These are phyloP conservation scores for Drosophila baimaii DNA, from an alignment of 1,140 invertebrate species.

Conservation along the genomic window DNA sequence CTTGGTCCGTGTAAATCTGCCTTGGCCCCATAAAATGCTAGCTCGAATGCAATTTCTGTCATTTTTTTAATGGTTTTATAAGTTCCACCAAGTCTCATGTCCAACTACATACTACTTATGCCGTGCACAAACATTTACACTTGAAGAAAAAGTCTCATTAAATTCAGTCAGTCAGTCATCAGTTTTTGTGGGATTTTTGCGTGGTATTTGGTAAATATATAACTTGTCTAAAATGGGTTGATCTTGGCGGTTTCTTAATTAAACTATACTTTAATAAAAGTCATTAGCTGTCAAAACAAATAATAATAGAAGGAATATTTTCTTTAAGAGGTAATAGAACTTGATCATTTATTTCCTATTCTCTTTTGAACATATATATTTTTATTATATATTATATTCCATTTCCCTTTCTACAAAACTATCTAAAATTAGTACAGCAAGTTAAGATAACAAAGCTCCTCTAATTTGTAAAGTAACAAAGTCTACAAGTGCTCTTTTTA, in stretches of 20 bases:
- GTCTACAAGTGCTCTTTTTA: not conserved
- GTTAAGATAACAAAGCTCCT: not conserved
- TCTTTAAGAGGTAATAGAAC: not conserved
- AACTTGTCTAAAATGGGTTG: too few relatives aligned
- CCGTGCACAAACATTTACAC: not conserved
- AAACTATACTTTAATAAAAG: too few relatives aligned
- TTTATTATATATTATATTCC: too few relatives aligned
- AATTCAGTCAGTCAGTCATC: not conserved
- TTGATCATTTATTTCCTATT: not conserved
- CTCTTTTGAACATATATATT: not conserved
- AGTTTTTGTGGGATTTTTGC: too few relatives aligned
- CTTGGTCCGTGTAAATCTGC: constrained; percentile 29
- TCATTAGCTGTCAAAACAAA: not conserved
- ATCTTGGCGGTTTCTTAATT: not conserved
- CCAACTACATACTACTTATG: constrained; percentile 17
- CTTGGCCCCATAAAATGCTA: constrained; percentile 43
- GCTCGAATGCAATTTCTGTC: constrained; percentile 72
- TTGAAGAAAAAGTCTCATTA: not conserved
- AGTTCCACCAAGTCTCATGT: constrained; percentile 55
- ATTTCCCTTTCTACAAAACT: not conserved
- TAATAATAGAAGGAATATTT: too few relatives aligned
- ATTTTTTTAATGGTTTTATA: constrained; percentile 77
- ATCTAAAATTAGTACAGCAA: too few relatives aligned
- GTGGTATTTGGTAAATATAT: too few relatives aligned
- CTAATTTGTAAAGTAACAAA: not conserved